Evolutionary conservation across 2,888 invertebrate species (phyloP).

Genomic region (Meandrusa payeni): DNA sequence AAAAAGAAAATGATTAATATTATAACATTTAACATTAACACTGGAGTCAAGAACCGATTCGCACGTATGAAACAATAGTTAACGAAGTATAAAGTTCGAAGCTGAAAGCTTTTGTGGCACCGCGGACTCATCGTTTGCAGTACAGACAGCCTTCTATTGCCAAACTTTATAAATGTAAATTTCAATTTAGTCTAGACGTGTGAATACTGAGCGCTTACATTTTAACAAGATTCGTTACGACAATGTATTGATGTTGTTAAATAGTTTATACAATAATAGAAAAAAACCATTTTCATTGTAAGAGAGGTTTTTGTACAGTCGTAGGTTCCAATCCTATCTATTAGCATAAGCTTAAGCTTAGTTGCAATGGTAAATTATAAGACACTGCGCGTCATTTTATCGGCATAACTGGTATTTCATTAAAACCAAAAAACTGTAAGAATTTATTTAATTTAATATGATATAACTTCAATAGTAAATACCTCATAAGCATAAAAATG

Average conservation of each 20-base stretch:
- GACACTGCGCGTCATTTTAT: no score
- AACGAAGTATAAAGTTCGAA: slow-evolving; percentile 17
- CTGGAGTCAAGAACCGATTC: not conserved
- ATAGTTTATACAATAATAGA: slow-evolving; percentile 41
- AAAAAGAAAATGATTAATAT: not conserved
- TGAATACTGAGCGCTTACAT: slow-evolving; percentile 54
- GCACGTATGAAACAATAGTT: slow-evolving; percentile 11
- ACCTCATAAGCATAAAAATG: no score
- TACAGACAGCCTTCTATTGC: slow-evolving; percentile 24
- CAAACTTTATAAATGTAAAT: slow-evolving; percentile 56
- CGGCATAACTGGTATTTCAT: no score
- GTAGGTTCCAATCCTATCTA: no score
- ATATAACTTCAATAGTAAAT: no score
- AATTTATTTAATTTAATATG: no score
- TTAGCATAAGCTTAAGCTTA: no score
- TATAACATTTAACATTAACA: not conserved
- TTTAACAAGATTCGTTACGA: slow-evolving; percentile 62
- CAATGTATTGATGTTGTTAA: slow-evolving; percentile 13
- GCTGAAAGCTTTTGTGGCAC: slow-evolving; percentile 20
- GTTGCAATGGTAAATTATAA: no score
- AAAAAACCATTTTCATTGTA: no score
- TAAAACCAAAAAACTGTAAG: no score
- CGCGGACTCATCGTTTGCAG: slow-evolving; percentile 11
- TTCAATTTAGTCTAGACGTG: slow-evolving; percentile 67
- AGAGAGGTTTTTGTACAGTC: no score